Evolutionary conservation across 2,113 vertebrate genomes (phyloP), one percentile per base, ranked within the genome.

Genomic region (Columbina picui): DNA sequence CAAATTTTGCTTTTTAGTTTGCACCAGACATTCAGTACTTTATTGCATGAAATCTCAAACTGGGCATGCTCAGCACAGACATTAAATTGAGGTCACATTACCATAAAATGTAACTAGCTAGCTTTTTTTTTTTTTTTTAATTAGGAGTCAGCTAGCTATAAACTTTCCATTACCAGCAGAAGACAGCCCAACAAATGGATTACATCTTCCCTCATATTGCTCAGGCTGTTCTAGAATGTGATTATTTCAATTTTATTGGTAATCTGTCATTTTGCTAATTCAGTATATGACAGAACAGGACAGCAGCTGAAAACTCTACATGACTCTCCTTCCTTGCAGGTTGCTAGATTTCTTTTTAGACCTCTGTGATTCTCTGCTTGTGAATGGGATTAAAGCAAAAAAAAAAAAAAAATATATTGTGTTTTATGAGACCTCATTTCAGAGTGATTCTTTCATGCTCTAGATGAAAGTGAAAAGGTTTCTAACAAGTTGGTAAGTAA

Each of bases 211-310:
- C 18, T 78, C 25, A 41, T 70, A 69, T 27, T 73, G 20, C 15
- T 93, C 14, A 79, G 60, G 49, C 23, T 83, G 71, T 49, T 76
- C 63, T 49, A 65, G 34, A 93, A 73, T 61, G 30, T 25, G 27
- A 80, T 90, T 88, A 79, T 88, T 95, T 76, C 61, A 27, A 18
- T 73, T 90, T 90, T 79, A 94, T 39, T 60, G 49, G n/a, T n/a
- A 90, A 83, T 50, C 53, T 76, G 49, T 88, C 38, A 94, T 90
- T 86, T 90, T 86, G 12, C 8, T 85, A 94, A 90, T 95, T 88
- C 59, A n/a, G 17, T 77, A 39, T 45, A 67, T 59, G 75, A 59
- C 39, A 93, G 21, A 9, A 55, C 21, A 88, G 43, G 43, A 52
- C 47, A 83, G 57, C 18, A 81, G 10, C 45, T 88, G 49, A 86